Evolutionary conservation across 2,888 invertebrate species (phyloP).

Genomic region (Sminthurinus aureus): DNA sequence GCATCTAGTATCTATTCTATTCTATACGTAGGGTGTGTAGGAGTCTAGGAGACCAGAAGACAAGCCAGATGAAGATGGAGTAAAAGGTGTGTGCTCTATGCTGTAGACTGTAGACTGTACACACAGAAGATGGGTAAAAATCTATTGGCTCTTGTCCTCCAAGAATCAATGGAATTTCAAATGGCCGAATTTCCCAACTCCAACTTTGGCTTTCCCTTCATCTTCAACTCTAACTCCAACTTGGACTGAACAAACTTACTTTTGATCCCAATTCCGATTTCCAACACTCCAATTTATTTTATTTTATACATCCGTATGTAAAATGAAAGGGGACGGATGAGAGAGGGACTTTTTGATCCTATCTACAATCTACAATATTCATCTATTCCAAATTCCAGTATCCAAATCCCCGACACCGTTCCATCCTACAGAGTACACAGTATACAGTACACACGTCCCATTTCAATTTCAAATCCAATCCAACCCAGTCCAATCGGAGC

Average conservation of each 20-base stretch:
- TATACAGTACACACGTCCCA: not conserved
- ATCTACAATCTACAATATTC: not conserved
- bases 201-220: not conserved
- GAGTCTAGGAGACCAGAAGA: too few relatives aligned
- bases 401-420: not conserved
- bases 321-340: not conserved
- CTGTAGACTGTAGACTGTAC: too few relatives aligned
- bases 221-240: not conserved
- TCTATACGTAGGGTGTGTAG: too few relatives aligned
- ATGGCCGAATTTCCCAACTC: conserved; percentile 19
- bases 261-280: not conserved
- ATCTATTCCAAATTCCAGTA: not conserved
- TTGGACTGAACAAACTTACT: too few relatives aligned
- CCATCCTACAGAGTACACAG: not conserved
- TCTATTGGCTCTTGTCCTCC: conserved; percentile 13
- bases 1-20: too few relatives aligned
- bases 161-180: conserved; percentile 26
- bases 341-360: not conserved
- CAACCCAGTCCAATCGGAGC: not conserved
- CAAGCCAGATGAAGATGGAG: too few relatives aligned
- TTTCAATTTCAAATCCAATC: not conserved
- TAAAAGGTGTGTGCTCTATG: too few relatives aligned
- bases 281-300: not conserved
- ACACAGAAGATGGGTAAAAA: conserved; percentile 9
- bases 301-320: not conserved